Evolutionary conservation across 2,888 invertebrate genomes (phyloP).

Genomic region (Dioctria linearis): DNA sequence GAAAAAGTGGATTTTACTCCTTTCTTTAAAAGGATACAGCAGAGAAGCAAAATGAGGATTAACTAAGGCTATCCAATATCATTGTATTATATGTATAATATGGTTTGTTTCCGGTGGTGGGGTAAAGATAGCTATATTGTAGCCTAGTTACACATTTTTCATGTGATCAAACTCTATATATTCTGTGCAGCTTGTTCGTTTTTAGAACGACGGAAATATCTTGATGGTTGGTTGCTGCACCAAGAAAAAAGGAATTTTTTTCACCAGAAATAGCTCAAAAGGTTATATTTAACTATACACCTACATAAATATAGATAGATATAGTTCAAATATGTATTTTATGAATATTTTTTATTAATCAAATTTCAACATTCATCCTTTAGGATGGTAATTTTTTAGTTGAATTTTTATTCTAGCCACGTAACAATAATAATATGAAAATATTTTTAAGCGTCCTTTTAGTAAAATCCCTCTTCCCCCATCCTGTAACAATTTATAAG

Average conservation of each 20-base stretch:
- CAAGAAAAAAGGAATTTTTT: neutral
- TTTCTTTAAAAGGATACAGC: neutral
- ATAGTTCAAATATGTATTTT: neutral
- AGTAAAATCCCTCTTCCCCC: neutral
- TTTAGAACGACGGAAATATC: neutral
- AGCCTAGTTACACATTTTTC: slow-evolving; percentile 10
- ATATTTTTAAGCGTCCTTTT: neutral
- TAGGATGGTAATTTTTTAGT: neutral
- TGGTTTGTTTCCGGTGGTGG: neutral
- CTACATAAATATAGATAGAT: neutral
- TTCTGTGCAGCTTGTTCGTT: neutral
- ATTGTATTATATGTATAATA: no score
- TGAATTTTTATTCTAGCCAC: neutral
- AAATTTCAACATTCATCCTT: neutral
- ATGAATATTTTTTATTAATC: no score
- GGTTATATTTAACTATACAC: neutral
- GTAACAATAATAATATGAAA: neutral
- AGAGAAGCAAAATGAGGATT: slow-evolving; percentile 17
- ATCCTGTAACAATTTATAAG: no score
- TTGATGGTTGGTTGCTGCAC: neutral
- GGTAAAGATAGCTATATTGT: neutral
- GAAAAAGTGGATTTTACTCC: slow-evolving; percentile 5
- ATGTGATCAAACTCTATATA: slow-evolving; percentile 7
- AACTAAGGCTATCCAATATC: neutral
- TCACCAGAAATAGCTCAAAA: neutral